A percentile compares a stretch with the other conserved stretches of the same genome.
These are phyloP conservation scores for Caenorhabditis japonica DNA, from an alignment of 2,888 invertebrate genomes.

Conservation along the genomic window DNA sequence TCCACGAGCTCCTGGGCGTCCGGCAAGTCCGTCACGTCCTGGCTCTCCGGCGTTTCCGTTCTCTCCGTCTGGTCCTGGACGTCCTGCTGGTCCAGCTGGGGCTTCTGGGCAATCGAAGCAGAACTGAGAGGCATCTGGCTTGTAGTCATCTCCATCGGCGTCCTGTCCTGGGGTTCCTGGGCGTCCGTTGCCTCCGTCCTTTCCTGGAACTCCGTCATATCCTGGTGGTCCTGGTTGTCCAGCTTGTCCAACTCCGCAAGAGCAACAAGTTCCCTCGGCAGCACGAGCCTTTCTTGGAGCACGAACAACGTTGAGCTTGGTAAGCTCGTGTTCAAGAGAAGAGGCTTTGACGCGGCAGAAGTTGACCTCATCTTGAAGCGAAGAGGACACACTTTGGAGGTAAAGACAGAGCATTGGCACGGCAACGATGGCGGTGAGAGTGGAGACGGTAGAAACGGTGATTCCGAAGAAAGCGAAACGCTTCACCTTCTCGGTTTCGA, in stretches of 20 bases:
- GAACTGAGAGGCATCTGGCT: conserved; percentile 59
- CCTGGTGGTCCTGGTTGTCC: conserved; percentile 65
- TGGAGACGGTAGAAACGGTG: conserved; percentile 61
- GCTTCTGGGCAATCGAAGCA: conserved; percentile 67
- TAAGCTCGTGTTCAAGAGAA: conserved; percentile 64
- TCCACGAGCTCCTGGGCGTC: conserved; percentile 62
- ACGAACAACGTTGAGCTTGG: conserved; percentile 57
- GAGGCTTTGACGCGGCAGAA: conserved; percentile 67
- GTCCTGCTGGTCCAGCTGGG: conserved; percentile 67
- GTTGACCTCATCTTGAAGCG: conserved; percentile 70
- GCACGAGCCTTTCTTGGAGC: conserved; percentile 63
- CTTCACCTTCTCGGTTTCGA: conserved; percentile 58
- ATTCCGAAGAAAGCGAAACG: conserved; percentile 64
- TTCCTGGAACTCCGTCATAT: conserved; percentile 61
- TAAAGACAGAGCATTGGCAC: conserved; percentile 67
- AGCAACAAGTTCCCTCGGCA: conserved; percentile 60
- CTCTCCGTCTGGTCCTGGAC: conserved; percentile 63
- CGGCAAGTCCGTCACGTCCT: conserved; percentile 61
- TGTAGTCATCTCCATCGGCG: conserved; percentile 56
- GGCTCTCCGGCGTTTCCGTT: conserved; percentile 68
- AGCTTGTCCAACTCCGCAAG: conserved; percentile 63
- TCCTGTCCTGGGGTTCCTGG: conserved; percentile 63
- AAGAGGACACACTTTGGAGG: conserved; percentile 69
- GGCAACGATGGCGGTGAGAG: conserved; percentile 64
- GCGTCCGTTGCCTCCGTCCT: conserved; percentile 63